Evolutionary conservation across 2,113 vertebrate genomes (phyloP).

Genomic region (Macquaria australasica): DNA sequence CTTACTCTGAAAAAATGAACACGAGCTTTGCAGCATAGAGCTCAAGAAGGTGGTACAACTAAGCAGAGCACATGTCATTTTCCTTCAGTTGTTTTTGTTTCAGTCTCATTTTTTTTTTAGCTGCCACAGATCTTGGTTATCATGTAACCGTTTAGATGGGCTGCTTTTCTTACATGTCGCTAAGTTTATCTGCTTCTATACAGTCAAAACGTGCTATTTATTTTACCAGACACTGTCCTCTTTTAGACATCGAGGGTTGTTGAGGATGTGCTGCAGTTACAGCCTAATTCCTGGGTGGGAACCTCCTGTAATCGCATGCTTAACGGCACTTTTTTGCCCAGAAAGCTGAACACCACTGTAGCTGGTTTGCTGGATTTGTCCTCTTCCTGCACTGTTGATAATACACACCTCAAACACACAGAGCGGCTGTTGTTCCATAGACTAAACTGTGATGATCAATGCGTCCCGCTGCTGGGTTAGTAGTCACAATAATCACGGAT

Average conservation of each 20-base stretch:
- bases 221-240: constrained; percentile 16
- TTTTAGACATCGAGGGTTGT: constrained; percentile 26
- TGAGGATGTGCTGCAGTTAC: constrained; percentile 13
- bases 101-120: not conserved
- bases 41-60: not conserved
- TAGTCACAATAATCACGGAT: constrained; percentile 9
- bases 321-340: not conserved
- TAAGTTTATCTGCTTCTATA: not conserved
- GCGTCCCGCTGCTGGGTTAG: not conserved
- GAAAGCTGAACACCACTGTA: constrained; percentile 14
- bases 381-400: not conserved
- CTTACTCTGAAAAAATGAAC: constrained; percentile 38
- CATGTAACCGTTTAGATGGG: not conserved
- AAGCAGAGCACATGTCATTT: not conserved
- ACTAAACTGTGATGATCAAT: constrained; percentile 18
- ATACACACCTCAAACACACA: not conserved
- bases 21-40: constrained; percentile 8
- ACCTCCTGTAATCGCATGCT: constrained; percentile 38
- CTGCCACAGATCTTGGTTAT: not conserved
- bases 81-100: not conserved
- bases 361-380: not conserved
- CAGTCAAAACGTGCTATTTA: not conserved
- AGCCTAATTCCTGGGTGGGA: constrained; percentile 58
- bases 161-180: not conserved
- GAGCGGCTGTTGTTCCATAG: not conserved